A percentile compares a stretch with the other conserved stretches of the same genome.
Evolutionary conservation across 1,140 invertebrate species (phyloP).

Genomic region (Drepana arcuata): DNA sequence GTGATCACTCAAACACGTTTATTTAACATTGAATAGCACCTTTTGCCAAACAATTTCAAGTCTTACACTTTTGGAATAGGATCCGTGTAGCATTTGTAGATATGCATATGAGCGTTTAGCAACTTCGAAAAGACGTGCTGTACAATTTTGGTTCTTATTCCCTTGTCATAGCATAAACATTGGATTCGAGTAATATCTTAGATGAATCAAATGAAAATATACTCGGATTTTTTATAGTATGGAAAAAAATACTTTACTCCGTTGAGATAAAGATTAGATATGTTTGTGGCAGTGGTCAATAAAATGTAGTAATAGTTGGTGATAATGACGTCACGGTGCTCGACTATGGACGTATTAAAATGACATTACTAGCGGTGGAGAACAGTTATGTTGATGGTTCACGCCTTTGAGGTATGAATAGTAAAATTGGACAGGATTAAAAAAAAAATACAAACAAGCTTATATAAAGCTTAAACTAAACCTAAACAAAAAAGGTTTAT

Average conservation of each 20-base stretch:
- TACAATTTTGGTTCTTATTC: conserved; percentile 28
- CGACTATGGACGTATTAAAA: conserved; percentile 46
- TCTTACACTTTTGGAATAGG: too few species aligned
- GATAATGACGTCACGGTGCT: conserved; percentile 52
- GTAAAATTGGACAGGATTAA: too few species aligned
- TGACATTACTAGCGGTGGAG: conserved; percentile 43
- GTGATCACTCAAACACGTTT: conserved; percentile 15
- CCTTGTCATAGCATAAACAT: too few species aligned
- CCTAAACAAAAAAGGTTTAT: too few species aligned
- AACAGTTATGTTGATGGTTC: conserved; percentile 32
- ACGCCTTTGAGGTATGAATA: conserved; percentile 27
- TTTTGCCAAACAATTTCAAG: conserved; percentile 5
- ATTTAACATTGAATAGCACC: background rate
- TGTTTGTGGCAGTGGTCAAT: conserved; percentile 2
- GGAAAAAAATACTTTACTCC: conserved; percentile 11
- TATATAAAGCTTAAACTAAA: too few species aligned
- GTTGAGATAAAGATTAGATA: conserved; percentile 1
- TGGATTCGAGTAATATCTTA: conserved; percentile 28
- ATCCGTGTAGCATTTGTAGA: too few species aligned
- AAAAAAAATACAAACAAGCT: too few species aligned
- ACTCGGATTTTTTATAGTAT: conserved; percentile 5
- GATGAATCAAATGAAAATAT: background rate
- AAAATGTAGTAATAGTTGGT: conserved; percentile 9
- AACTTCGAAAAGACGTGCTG: conserved; percentile 6
- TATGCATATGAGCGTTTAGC: too few species aligned